These are phyloP conservation scores for Trematocara zebra DNA, from an alignment of 2,113 vertebrate species.

Conservation along the genomic window DNA sequence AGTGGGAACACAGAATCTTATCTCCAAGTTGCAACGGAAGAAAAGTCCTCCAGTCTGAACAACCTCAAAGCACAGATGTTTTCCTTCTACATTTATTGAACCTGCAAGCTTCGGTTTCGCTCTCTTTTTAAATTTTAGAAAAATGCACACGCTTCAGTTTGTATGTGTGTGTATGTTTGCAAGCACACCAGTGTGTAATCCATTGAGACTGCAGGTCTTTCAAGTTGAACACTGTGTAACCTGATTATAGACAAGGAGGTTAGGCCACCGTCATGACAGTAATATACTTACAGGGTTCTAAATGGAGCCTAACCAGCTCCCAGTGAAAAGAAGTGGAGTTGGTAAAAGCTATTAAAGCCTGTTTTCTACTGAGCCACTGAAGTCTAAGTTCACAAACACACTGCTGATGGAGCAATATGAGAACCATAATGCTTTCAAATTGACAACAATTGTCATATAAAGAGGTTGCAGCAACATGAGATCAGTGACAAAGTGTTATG, in stretches of 20 bases:
- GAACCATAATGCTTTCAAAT: background rate
- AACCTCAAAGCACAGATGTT: background rate
- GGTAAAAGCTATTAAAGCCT: slow-evolving; percentile 26
- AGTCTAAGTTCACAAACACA: background rate
- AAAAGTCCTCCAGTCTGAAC: background rate
- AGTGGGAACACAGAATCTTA: background rate
- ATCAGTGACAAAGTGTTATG: background rate
- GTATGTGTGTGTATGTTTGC: background rate
- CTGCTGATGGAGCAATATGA: background rate
- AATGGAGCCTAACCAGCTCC: slow-evolving; percentile 33
- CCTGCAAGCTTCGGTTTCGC: background rate
- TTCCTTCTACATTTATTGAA: background rate
- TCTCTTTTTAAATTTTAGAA: background rate
- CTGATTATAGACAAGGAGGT: slow-evolving; percentile 38
- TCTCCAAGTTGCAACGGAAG: background rate
- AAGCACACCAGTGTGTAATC: background rate
- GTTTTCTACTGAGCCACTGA: background rate
- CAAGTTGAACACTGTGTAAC: slow-evolving; percentile 26
- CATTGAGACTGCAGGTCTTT: slow-evolving; percentile 8
- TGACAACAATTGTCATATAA: background rate
- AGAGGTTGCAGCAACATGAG: background rate
- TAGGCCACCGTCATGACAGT: slow-evolving; percentile 19
- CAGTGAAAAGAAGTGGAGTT: background rate
- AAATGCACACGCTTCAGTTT: background rate
- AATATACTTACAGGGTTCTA: slow-evolving; percentile 50